Conservation (phyloP, 92 coral and sea anemone genomes). For the Anthopleura xanthogrammica region DNA sequence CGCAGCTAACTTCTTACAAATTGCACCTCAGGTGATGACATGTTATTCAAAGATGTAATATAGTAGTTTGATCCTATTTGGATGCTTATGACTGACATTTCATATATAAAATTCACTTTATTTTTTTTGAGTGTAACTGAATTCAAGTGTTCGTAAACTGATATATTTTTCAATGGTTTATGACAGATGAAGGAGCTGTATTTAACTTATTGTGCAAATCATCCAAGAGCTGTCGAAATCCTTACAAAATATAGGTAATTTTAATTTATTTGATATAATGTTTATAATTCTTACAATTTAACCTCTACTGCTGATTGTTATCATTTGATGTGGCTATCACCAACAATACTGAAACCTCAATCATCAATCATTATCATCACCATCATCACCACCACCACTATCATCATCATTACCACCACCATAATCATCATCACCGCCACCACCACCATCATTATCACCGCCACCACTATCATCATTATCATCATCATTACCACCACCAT, state of each 20-base stretch:
- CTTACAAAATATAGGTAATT: conserved; percentile 85
- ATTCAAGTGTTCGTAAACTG: neutral
- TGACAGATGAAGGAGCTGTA: conserved; percentile 91
- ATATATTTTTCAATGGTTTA: neutral
- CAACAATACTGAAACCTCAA: no score
- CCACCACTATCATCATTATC: neutral
- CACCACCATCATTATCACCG: neutral
- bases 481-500: neutral
- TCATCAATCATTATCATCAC: no score
- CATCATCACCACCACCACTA: neutral
- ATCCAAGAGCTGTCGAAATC: conserved; percentile 97
- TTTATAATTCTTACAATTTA: neutral
- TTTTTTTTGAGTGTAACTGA: neutral
- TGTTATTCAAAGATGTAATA: neutral
- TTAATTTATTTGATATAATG: neutral
- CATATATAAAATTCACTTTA: no score
- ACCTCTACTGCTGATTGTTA: neutral
- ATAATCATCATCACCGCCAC: no score
- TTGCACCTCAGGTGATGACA: conserved; percentile 84
- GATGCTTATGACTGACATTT: no score
- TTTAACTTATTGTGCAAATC: conserved; percentile 93
- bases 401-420: neutral
- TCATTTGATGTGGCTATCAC: neutral
- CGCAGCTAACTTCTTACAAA: conserved; percentile 88
- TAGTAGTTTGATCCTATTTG: no score